A percentile compares a stretch with the other conserved stretches of the same genome.
Evolutionary conservation across 2,888 invertebrate genomes (phyloP).

Genomic region (Euspilapteryx auroguttella): DNA sequence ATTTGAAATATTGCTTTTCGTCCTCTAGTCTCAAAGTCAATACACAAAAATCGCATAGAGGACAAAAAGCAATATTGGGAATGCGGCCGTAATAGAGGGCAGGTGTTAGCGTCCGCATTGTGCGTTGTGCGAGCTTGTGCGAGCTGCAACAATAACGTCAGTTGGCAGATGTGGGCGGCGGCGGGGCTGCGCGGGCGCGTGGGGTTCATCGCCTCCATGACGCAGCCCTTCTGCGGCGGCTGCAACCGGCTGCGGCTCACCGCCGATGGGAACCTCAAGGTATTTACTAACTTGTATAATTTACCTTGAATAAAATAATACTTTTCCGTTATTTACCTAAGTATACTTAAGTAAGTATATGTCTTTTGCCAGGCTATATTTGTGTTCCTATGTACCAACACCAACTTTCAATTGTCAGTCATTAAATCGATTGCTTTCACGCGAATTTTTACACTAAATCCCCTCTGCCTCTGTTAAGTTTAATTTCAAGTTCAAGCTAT

Average conservation of each 20-base stretch:
- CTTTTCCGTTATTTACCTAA: too few relatives aligned
- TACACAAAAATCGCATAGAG: too few relatives aligned
- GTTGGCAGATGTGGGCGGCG: conserved; percentile 76
- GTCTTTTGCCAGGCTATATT: too few relatives aligned
- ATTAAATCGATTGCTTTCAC: background rate
- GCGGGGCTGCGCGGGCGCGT: conserved; percentile 83
- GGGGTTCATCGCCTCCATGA: conserved; percentile 99
- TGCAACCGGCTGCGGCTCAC: conserved; percentile 96
- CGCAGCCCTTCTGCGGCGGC: conserved; percentile 89
- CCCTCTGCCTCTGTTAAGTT: too few relatives aligned
- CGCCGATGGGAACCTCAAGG: conserved; percentile 98
- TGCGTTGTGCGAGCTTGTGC: conserved; percentile 77
- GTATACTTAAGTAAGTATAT: too few relatives aligned
- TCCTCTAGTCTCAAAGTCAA: too few relatives aligned
- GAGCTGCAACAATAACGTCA: background rate
- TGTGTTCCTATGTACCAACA: background rate
- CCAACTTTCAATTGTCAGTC: background rate
- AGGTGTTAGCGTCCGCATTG: background rate
- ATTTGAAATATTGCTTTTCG: too few relatives aligned
- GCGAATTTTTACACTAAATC: background rate
- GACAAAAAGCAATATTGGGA: too few relatives aligned
- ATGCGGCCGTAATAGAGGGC: conserved; percentile 92
- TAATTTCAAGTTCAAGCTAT: too few relatives aligned
- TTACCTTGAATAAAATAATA: too few relatives aligned
- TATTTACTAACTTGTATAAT: too few relatives aligned